Evolutionary conservation across 1,140 invertebrate genomes (phyloP).

Genomic region (Bombus waltoni): DNA sequence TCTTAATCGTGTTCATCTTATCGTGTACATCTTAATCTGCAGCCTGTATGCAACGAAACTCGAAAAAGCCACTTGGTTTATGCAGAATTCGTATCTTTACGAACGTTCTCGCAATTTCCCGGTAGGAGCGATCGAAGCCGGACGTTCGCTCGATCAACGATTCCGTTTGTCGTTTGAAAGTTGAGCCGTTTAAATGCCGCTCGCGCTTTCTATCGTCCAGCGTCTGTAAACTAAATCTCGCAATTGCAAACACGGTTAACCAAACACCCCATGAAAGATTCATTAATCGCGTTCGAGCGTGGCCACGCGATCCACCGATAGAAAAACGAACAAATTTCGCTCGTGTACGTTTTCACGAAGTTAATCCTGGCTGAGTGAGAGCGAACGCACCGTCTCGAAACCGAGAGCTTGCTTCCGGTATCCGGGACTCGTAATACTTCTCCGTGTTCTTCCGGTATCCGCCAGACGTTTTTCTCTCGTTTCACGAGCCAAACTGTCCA

Average conservation of each 20-base stretch:
- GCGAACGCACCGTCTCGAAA: neutral
- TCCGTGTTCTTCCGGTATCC: conserved; percentile 9
- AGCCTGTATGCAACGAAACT: too few species aligned
- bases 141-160: too few species aligned
- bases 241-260: neutral
- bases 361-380: conserved; percentile 19
- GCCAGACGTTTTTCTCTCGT: neutral
- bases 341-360: neutral
- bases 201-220: neutral
- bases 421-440: neutral
- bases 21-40: too few species aligned
- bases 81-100: too few species aligned
- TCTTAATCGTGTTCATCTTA: too few species aligned
- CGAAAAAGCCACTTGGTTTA: too few species aligned
- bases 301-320: neutral
- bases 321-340: neutral
- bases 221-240: neutral
- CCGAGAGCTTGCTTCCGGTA: conserved; percentile 3
- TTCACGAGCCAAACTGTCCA: neutral
- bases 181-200: neutral
- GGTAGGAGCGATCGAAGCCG: neutral
- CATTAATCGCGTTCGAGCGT: conserved; percentile 15
- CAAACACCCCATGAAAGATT: conserved; percentile 14
- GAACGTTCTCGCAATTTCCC: neutral
- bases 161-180: neutral